Base-by-base conservation (phyloP, 2,797 vertebrate species). In the Bucorvus abyssinicus region DNA sequence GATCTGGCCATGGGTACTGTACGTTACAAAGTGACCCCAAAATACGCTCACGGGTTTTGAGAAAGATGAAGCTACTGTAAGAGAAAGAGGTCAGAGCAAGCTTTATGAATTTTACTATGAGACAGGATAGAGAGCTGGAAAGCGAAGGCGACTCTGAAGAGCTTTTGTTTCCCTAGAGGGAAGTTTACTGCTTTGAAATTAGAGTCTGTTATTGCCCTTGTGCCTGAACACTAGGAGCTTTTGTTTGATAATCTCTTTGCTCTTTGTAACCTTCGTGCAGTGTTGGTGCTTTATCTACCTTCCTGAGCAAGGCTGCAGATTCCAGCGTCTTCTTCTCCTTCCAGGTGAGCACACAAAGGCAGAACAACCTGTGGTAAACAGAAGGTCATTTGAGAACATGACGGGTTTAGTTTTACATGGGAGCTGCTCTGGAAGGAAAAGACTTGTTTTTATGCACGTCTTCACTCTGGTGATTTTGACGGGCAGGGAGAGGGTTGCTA, bases 101-200 rank as follows among this genome's bases (percentile, higher is more conserved):
- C 44, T 80, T 67, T 38, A 5, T 23, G 34, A 49, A 7, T 38
- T 88, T 70, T 68, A 14, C 70, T 44, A 32, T 55, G 49, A n/a
- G 42, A 47, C 21, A 20, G 57, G 77, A 9, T 63, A 64, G 64
- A 44, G 80, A 71, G 69, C 60, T 93, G 75, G 68, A 67, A 77
- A 78, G 71, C 22, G 61, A 86, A 85, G 89, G 49, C 0, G 0
- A 10, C 77, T 81, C 59, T 86, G 55, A 87, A 81, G 55, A 68
- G 63, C 80, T 94, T 96, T 95, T 95, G 36, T 94, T 75, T 88
- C 68, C 14, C 30, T 68, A 30, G 20, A 69, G 53, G 84, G 45
- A 92, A 82, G 44, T 92, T 94, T 84, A 40, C 36, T 61, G 17
- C 64, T 92, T 86, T 40, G 47, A 69, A 94, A 88, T 89, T 10